Base-by-base conservation (phyloP, 2,797 vertebrate species). In the Carcharodon carcharias region DNA sequence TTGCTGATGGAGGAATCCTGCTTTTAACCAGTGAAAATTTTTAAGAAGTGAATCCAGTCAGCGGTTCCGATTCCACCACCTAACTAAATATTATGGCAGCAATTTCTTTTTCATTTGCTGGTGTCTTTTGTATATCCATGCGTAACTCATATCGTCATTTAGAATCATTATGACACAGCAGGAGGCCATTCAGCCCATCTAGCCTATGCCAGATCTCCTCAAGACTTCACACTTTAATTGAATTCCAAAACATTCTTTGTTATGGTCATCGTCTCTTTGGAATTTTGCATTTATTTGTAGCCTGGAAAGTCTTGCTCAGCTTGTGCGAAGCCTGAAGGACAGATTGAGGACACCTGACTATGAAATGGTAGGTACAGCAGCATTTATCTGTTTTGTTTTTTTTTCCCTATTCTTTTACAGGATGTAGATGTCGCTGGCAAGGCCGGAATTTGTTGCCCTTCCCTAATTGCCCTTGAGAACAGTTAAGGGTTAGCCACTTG, bases 241-340 rank as follows among this genome's bases (percentile, higher is more conserved):
- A 40, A n/a, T 65, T 93, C 61, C 61, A 65, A n/a, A 65, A 63
- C 26, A 28, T 23, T 1, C 2, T 54, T 7, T 21, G 50, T 95
- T 56, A 9, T 50, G 28, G 16, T 71, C 14, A 35, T 35, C 35
- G 14, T 77, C 94, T 58, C 28, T 58, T 56, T 35, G 69, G 28
- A 73, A 40, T 35, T 95, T 77, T 31, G 12, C 0, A 35, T 16
- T 50, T 96, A 95, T 96, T 98, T 97, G 80, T 97, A 99, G 99
- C 96, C 98, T 99, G 99, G 97, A 98, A 87, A 97, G 98, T 69
- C 97, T 99, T 50, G 69, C 97, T 95, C 97, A 97, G 1, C 98
- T 99, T 96, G 98, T 99, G 96, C 98, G 97, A 96, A 99, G 98
- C 97, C 97, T 99, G 97, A 99, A 99, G 98, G 97, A 96, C 23